Percentiles rank a stretch among this genome's conserved stretches.
These are phyloP conservation scores for Paralinhomoeus sp. DNA, from an alignment of 2,888 invertebrate genomes.

Conservation along the genomic window DNA sequence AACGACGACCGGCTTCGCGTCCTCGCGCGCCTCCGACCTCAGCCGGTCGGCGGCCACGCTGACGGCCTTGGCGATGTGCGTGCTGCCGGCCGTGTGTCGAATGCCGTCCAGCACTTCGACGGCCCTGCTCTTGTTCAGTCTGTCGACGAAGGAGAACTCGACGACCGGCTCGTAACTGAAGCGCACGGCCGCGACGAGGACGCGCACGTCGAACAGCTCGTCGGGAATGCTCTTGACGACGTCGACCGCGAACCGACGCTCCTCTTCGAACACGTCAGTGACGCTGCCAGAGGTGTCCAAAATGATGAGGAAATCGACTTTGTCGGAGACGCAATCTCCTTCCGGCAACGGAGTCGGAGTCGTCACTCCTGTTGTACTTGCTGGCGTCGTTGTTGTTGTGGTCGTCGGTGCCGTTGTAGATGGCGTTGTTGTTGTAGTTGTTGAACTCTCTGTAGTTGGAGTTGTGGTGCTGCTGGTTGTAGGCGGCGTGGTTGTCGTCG, in stretches of 20 bases:
- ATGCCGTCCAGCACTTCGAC: background rate
- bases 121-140: background rate
- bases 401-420: too few relatives aligned
- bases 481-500: too few relatives aligned
- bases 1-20: constrained; percentile 2
- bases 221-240: constrained; percentile 10
- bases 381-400: too few relatives aligned
- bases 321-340: background rate
- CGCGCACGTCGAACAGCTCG: constrained; percentile 9
- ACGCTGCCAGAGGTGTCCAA: constrained; percentile 16
- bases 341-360: too few relatives aligned
- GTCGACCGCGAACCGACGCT: constrained; percentile 10
- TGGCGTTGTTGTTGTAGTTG: too few relatives aligned
- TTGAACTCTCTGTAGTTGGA: too few relatives aligned
- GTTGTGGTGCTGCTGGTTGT: too few relatives aligned
- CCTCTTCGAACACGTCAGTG: constrained; percentile 10
- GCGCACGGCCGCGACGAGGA: constrained; percentile 12
- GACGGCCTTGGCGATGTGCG: background rate
- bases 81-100: background rate
- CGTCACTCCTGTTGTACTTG: too few relatives aligned
- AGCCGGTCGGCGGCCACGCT: background rate
- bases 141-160: background rate
- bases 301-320: constrained; percentile 14
- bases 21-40: background rate
- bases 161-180: constrained; percentile 6